Percentiles rank a stretch among this genome's conserved stretches.
Evolutionary conservation across 2,113 vertebrate species (phyloP).

Genomic region (Cricetomys ansorgei): DNA sequence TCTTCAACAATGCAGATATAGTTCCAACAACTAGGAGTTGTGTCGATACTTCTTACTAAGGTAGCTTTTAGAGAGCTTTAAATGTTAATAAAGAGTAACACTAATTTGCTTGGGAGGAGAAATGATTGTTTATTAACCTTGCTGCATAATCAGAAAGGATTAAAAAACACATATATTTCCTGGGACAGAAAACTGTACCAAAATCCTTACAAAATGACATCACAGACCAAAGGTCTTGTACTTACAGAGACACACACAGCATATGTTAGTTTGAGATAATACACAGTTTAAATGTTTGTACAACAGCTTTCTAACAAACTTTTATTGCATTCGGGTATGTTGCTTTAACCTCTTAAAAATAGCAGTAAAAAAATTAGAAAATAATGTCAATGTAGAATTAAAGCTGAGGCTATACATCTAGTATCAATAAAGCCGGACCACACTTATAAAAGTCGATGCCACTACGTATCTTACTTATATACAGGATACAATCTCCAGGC

Average conservation of each 20-base stretch:
- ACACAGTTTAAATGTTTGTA: conserved; percentile 51
- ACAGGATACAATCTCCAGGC: conserved; percentile 49
- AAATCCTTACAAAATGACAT: conserved; percentile 75
- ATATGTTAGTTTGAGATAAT: conserved; percentile 49
- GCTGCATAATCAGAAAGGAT: conserved; percentile 72
- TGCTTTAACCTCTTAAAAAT: conserved; percentile 76
- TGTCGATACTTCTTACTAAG: neutral
- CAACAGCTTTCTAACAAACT: conserved; percentile 55
- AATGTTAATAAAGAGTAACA: conserved; percentile 26
- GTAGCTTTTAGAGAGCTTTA: conserved; percentile 15
- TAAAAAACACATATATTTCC: conserved; percentile 73
- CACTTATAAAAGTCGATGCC: conserved; percentile 66
- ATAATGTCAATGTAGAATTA: conserved; percentile 76
- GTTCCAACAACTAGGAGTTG: neutral
- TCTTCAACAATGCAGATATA: conserved; percentile 29
- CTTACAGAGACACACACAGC: conserved; percentile 56
- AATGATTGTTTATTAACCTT: conserved; percentile 74
- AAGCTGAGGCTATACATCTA: conserved; percentile 74
- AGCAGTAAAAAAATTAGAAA: conserved; percentile 82
- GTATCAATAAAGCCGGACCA: conserved; percentile 70
- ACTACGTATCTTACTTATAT: conserved; percentile 50
- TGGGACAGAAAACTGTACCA: conserved; percentile 68
- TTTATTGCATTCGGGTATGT: conserved; percentile 58
- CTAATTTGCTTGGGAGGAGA: conserved; percentile 30
- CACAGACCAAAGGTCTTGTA: conserved; percentile 38